Base-by-base conservation (phyloP, 2,888 invertebrate genomes). In the Melanostoma mellinum region DNA sequence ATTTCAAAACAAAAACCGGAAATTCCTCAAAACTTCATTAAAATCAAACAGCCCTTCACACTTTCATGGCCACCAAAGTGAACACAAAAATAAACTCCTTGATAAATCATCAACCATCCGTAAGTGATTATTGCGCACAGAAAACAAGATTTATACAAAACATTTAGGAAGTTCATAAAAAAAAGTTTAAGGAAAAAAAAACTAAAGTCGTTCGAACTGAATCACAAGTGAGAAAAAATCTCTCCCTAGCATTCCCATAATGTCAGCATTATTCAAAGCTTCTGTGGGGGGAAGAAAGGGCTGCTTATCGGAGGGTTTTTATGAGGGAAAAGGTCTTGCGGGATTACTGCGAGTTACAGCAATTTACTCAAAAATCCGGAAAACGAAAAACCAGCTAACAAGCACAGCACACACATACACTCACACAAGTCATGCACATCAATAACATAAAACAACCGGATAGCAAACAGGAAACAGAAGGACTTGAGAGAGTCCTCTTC, bases 311-410 rank as follows among this genome's bases (percentile, higher is more conserved):
- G 3, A 36, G 36, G 33, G 10, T 40, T 40, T 46, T 35, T 8
- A 35, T 40, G 2, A 4, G 6, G 30, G 32, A 61, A 40, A 33
- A 65, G 6, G 58, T n/a, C 33, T 68, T 42, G 20, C n/a, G 6
- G 67, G 50, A 67, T 81, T 55, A 72, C 38, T 60, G 55, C 20
- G 20, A 60, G 72, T 67, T 77, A 61, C 56, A 55, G 61, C 60
- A 81, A 72, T 77, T 67, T 71, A 81, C 81, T 81, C 67, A 76
- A 71, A 20, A 61, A 65, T 42, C 72, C 38, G 65, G 36, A 72
- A 72, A 44, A 56, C 52, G 46, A 71, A 38, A 56, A 30, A 60
- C 40, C 46, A 55, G 61, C 44, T 71, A 72, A 72, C 72, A 77
- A 77, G 67, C 9, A 20, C 20, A 76, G 9, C 44, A 60, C 52